Evolutionary conservation across 2,888 invertebrate genomes (phyloP).

Genomic region (Acrobasis suavella): DNA sequence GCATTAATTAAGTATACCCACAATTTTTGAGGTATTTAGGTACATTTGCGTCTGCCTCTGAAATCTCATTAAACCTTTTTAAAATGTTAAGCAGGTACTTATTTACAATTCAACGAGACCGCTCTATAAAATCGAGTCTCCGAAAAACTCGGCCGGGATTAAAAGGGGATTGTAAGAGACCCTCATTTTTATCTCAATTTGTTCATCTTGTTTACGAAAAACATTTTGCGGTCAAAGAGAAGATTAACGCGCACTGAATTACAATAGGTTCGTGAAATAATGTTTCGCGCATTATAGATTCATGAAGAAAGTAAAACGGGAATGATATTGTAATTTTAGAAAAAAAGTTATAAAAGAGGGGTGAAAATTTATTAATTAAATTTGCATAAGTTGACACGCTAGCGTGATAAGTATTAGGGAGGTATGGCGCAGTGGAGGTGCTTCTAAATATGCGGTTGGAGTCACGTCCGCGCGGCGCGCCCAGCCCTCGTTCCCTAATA

Average conservation of each 20-base stretch:
- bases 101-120: slow-evolving; percentile 53
- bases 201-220: slow-evolving; percentile 61
- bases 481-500: slow-evolving; percentile 46
- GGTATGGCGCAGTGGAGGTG: slow-evolving; percentile 43
- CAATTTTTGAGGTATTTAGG: slow-evolving; percentile 25
- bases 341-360: slow-evolving; percentile 54
- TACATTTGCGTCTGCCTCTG: slow-evolving; percentile 23
- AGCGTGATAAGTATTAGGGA: slow-evolving; percentile 54
- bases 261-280: slow-evolving; percentile 43
- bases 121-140: slow-evolving; percentile 50
- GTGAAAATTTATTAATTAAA: slow-evolving; percentile 78
- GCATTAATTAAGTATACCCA: slow-evolving; percentile 21
- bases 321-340: slow-evolving; percentile 27
- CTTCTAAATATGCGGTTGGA: slow-evolving; percentile 62
- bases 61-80: slow-evolving; percentile 40
- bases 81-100: slow-evolving; percentile 43
- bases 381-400: slow-evolving; percentile 77
- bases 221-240: slow-evolving; percentile 56
- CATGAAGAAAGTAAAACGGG: slow-evolving; percentile 37
- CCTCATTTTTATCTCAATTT: slow-evolving; percentile 70
- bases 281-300: slow-evolving; percentile 41
- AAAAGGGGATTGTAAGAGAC: slow-evolving; percentile 62
- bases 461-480: slow-evolving; percentile 60
- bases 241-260: slow-evolving; percentile 54
- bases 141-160: slow-evolving; percentile 56